Evolutionary conservation across 1,140 invertebrate genomes (phyloP).

Genomic region (Drosophila ananassae): DNA sequence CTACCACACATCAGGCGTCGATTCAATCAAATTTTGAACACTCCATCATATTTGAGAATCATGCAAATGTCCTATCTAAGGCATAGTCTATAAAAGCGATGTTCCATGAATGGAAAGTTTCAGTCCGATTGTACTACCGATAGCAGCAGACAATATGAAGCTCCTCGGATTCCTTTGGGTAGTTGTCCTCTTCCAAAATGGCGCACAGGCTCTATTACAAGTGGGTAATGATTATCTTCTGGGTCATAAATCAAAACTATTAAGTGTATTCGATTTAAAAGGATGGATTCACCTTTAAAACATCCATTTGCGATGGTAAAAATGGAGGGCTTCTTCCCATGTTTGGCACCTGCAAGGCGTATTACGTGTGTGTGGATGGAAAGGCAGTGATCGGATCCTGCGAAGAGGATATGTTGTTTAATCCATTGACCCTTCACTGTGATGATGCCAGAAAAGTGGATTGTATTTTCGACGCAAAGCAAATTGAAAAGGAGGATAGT

Average conservation of each 20-base stretch:
- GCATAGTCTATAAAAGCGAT: conserved; percentile 36
- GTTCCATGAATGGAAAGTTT: conserved; percentile 32
- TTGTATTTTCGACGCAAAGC: conserved; percentile 40
- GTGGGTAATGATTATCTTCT: conserved; percentile 20
- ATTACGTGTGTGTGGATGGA: conserved; percentile 70
- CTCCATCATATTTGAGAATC: conserved; percentile 53
- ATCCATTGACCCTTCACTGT: conserved; percentile 55
- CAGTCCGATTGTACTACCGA: conserved; percentile 31
- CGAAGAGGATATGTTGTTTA: conserved; percentile 53
- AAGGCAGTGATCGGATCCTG: conserved; percentile 67
- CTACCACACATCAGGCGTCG: conserved; percentile 23
- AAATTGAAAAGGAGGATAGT: neutral
- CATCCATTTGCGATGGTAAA: conserved; percentile 60
- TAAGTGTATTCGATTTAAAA: conserved; percentile 7
- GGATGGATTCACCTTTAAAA: conserved; percentile 51
- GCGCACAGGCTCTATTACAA: conserved; percentile 36
- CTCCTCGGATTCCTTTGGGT: conserved; percentile 38
- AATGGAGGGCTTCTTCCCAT: conserved; percentile 67
- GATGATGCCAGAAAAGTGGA: conserved; percentile 53
- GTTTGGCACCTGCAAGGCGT: conserved; percentile 66
- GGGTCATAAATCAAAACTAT: too few relatives aligned
- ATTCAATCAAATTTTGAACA: conserved; percentile 51
- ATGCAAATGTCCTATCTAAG: conserved; percentile 49
- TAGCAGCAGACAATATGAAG: conserved; percentile 34
- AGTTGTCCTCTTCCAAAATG: conserved; percentile 24